phyloP scores from a whole-genome alignment of 2,888 invertebrate species.

The Eupelmus urozonus region DNA sequence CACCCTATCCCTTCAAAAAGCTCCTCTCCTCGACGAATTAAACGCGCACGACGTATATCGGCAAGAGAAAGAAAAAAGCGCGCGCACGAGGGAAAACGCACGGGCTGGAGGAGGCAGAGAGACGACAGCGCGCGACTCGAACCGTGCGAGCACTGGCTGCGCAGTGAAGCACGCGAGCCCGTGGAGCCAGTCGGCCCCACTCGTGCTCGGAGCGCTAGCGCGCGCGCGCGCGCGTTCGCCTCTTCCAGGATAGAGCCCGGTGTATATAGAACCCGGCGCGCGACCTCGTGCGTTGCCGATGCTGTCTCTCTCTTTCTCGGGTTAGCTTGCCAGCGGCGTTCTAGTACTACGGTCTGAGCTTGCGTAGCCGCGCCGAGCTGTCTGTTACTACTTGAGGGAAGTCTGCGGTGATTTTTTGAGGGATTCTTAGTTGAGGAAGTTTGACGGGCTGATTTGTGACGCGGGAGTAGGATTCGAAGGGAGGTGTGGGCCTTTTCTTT shows the following conservation, averaged over 20 bases:
- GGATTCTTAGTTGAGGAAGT: too few species aligned
- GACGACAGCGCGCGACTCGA: constrained; percentile 66
- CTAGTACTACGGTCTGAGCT: too few species aligned
- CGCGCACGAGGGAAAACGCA: background rate
- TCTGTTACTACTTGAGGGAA: constrained; percentile 45
- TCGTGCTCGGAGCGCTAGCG: too few species aligned
- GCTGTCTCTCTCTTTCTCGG: background rate
- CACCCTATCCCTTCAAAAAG: too few species aligned
- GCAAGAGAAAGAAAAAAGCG: background rate
- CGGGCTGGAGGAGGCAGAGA: constrained; percentile 60
- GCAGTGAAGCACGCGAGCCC: constrained; percentile 66
- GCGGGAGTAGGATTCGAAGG: too few species aligned
- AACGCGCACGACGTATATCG: background rate
- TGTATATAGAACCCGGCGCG: background rate
- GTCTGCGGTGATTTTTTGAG: constrained; percentile 17
- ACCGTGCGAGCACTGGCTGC: constrained; percentile 66
- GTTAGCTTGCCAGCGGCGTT: too few species aligned
- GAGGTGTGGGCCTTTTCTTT: too few species aligned
- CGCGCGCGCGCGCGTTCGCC: constrained; percentile 6
- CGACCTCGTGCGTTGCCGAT: constrained; percentile 35
- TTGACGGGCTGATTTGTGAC: too few species aligned
- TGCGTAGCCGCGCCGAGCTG: constrained; percentile 3
- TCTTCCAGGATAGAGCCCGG: background rate
- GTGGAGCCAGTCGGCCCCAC: constrained; percentile 40
- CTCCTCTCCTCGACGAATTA: too few species aligned